A percentile compares a stretch with the other conserved stretches of the same genome.
Conservation (phyloP, 2,113 vertebrate species). For the Cromileptes altivelis region DNA sequence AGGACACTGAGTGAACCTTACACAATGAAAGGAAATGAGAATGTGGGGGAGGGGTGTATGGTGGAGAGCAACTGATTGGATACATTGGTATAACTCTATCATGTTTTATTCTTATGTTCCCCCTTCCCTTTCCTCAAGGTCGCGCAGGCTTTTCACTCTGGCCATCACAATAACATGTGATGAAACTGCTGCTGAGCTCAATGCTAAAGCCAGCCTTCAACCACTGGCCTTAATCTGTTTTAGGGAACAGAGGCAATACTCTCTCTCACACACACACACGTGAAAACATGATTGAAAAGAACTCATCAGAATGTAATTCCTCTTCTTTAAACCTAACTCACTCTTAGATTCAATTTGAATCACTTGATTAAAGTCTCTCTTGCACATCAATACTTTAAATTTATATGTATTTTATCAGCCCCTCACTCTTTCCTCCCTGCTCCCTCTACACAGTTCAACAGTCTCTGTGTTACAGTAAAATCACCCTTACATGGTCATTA, state of each 20-base stretch:
- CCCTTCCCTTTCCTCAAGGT: not conserved
- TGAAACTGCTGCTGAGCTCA: slow-evolving; percentile 46
- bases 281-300: slow-evolving; percentile 35
- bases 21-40: not conserved
- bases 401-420: not conserved
- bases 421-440: not conserved
- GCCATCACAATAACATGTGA: slow-evolving; percentile 39
- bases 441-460: not conserved
- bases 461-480: not conserved
- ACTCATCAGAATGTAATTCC: slow-evolving; percentile 33
- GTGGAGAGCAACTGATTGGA: no score
- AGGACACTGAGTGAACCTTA: not conserved
- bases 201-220: not conserved
- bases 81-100: not conserved
- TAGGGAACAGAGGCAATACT: slow-evolving; percentile 5
- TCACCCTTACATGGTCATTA: not conserved
- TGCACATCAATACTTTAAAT: not conserved
- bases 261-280: not conserved
- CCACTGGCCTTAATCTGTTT: slow-evolving; percentile 50
- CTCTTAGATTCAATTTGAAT: slow-evolving; percentile 19
- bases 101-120: slow-evolving; percentile 17
- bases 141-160: slow-evolving; percentile 18
- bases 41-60: not conserved
- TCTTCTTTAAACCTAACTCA: not conserved
- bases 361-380: slow-evolving; percentile 31